A percentile compares a stretch with the other conserved stretches of the same genome.
These are phyloP conservation scores for Meriones unguiculatus DNA, from an alignment of 2,113 vertebrate species.

Conservation along the genomic window DNA sequence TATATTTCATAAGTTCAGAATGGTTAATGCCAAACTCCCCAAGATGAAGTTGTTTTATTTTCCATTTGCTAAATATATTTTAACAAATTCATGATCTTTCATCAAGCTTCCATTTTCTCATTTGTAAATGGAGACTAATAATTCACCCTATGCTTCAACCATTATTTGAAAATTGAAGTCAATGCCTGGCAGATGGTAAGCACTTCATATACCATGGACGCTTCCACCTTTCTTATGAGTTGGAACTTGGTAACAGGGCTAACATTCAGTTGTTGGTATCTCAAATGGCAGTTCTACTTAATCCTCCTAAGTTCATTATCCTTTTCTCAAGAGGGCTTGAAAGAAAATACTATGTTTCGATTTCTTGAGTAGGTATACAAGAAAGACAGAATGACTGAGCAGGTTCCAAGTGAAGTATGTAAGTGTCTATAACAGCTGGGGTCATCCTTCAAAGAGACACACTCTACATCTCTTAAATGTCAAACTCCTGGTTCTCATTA, in stretches of 20 bases:
- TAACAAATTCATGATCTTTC: neutral
- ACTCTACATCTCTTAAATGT: neutral
- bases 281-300: neutral
- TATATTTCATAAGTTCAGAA: neutral
- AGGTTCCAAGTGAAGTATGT: neutral
- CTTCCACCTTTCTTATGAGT: neutral
- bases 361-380: neutral
- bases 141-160: neutral
- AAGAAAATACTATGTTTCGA: neutral
- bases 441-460: neutral
- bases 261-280: neutral
- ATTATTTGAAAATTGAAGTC: neutral
- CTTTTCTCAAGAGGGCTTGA: neutral
- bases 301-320: neutral
- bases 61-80: neutral
- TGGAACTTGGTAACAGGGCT: neutral
- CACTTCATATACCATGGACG: neutral
- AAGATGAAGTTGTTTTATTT: neutral
- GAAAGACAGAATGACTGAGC: neutral
- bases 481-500: neutral
- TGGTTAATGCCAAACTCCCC: neutral
- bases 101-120: neutral
- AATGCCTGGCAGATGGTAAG: neutral
- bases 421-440: neutral
- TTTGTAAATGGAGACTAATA: neutral